phyloP scores from a whole-genome alignment of 2,797 vertebrate genomes.

The Megaceryle alcyon region DNA sequence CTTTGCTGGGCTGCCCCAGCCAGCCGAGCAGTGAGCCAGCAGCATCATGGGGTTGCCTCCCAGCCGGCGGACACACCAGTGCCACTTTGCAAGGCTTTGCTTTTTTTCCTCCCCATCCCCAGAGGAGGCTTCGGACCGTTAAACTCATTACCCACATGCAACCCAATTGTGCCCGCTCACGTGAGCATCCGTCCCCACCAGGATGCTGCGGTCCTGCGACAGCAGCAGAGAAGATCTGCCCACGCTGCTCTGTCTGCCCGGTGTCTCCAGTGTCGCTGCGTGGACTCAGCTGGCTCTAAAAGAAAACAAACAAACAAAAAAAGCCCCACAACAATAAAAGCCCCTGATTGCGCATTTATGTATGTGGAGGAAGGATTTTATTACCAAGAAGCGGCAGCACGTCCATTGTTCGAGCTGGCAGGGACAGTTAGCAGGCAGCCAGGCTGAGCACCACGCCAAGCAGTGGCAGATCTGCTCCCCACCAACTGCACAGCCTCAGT shows the following conservation, averaged over 20 bases:
- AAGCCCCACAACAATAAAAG: not conserved
- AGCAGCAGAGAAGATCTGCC: not conserved
- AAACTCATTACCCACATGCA: fast-evolving
- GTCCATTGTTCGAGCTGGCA: not conserved
- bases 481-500: not conserved
- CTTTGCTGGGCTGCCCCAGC: not conserved
- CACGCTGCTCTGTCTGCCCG: fast-evolving
- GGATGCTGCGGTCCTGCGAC: fast-evolving
- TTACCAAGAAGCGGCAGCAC: not conserved
- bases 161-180: fast-evolving
- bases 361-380: not conserved
- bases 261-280: fast-evolving
- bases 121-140: not conserved
- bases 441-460: not conserved
- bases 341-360: not conserved
- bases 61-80: fast-evolving
- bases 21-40: fast-evolving
- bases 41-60: not conserved
- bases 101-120: not conserved
- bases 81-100: not conserved
- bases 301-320: not conserved
- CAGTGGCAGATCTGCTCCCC: not conserved
- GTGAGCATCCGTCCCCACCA: fast-evolving
- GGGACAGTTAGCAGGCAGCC: not conserved
- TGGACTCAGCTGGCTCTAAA: not conserved